These are phyloP conservation scores for Junonia oenone DNA, from an alignment of 2,888 invertebrate species.

Conservation along the genomic window DNA sequence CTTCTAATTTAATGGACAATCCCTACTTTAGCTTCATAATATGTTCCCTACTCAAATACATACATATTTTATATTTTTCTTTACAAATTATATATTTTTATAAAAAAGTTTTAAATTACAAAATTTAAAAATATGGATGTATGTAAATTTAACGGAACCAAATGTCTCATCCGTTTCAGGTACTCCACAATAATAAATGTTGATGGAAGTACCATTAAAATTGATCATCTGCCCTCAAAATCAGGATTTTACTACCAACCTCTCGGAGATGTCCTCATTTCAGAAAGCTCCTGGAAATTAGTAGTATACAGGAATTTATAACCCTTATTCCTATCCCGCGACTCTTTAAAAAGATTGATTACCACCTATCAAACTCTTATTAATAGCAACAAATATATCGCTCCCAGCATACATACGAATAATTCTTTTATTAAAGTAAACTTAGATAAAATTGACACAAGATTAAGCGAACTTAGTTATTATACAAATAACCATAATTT, in stretches of 20 bases:
- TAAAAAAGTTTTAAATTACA: not conserved
- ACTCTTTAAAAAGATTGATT: conserved; percentile 21
- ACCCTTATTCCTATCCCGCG: not conserved
- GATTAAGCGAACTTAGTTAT: not conserved
- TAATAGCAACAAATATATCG: not conserved
- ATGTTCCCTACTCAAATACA: too few relatives aligned
- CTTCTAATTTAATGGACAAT: too few relatives aligned
- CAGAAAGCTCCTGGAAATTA: not conserved
- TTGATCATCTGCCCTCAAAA: conserved; percentile 24
- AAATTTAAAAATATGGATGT: not conserved
- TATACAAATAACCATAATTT: not conserved
- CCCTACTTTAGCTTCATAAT: too few relatives aligned
- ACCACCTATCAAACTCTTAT: conserved; percentile 18
- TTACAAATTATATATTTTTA: too few relatives aligned
- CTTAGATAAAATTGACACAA: not conserved
- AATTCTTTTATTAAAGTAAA: not conserved
- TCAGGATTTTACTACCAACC: not conserved
- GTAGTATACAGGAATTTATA: not conserved
- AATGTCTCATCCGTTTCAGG: not conserved
- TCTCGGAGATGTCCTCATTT: not conserved
- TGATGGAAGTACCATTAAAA: conserved; percentile 34
- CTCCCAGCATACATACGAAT: not conserved
- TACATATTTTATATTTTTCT: too few relatives aligned
- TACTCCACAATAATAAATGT: not conserved
- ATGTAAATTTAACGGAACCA: not conserved